phyloP scores from a whole-genome alignment of 2,113 vertebrate species.

The Eleginops maclovinus region DNA sequence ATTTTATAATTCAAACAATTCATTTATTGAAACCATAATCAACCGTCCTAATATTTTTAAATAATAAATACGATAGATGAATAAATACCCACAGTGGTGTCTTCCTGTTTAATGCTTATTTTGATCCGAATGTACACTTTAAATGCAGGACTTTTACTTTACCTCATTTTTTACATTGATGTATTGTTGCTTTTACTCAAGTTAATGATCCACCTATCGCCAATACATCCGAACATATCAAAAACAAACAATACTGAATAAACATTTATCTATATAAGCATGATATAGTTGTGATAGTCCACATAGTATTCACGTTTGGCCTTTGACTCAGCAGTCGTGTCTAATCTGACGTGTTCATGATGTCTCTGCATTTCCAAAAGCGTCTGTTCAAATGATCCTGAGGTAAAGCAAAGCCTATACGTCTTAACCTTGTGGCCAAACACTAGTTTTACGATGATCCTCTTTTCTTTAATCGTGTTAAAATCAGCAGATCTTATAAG shows the following conservation, averaged over 20 bases:
- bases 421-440: constrained; percentile 30
- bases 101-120: neutral
- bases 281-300: neutral
- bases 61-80: neutral
- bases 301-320: neutral
- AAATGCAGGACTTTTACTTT: neutral
- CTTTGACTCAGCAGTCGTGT: neutral
- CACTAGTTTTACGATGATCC: constrained; percentile 43
- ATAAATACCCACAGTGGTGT: neutral
- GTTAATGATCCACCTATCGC: neutral
- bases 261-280: neutral
- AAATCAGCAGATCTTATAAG: constrained; percentile 40
- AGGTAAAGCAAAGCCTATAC: constrained; percentile 19
- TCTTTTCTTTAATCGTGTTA: constrained; percentile 38
- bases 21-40: neutral
- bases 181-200: too few species aligned
- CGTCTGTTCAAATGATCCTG: neutral
- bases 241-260: neutral
- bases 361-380: neutral
- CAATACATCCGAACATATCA: neutral
- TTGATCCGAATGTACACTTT: neutral
- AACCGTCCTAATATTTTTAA: neutral
- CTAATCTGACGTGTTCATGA: neutral
- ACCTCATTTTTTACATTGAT: neutral
- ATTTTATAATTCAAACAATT: neutral